Base-by-base conservation (phyloP, 53 echinoderm and acorn worm genomes). In the Hippasteria phrygiana region DNA sequence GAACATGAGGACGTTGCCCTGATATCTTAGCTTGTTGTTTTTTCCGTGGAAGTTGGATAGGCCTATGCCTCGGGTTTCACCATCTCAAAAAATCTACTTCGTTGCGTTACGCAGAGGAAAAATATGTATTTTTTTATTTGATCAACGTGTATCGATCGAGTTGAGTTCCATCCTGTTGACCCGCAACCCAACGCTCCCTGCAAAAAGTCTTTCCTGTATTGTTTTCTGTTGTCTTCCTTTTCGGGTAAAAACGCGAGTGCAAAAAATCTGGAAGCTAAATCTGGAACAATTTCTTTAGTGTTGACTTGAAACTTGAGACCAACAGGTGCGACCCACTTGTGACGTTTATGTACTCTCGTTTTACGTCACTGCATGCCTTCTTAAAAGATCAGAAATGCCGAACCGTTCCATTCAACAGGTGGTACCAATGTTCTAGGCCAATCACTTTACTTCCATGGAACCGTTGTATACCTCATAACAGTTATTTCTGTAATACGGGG, bases 251-350 rank as follows among this genome's bases (percentile, higher is more conserved):
- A 59, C 59, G 22, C n/a, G 24, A 12, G 59, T 24, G 26, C 26
- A 59, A 59, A 22, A 4, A 38, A 70, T 0, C 0, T 29, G 32
- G 51, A 51, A 20, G 11, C n/a, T 26, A 59, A 59, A 59, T 22
- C 3, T 59, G 59, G 59, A 12, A 59, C 22, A 3, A 59, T 59
- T 59, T 59, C 59, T 59, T n/a, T 8, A 59, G 20, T 59, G 59
- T 59, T 59, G 4, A 7, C 8, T 59, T 59, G 59, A 2, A 20
- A 59, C 26, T 59, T 59, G 59, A 59, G 22, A 2, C 47, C 31
- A n/a, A 47, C 47, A 76, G 33, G 48, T 48, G 76, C 31, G 26
- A 50, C 37, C 20, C 76, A 33, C 54, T 17, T 76, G 76, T n/a
- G n/a, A 6, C 5, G 31, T 26, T 2, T 14, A 26, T 27, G 31